Conservation (phyloP, 2,797 vertebrate species). For the Hozukius guyotensis region DNA sequence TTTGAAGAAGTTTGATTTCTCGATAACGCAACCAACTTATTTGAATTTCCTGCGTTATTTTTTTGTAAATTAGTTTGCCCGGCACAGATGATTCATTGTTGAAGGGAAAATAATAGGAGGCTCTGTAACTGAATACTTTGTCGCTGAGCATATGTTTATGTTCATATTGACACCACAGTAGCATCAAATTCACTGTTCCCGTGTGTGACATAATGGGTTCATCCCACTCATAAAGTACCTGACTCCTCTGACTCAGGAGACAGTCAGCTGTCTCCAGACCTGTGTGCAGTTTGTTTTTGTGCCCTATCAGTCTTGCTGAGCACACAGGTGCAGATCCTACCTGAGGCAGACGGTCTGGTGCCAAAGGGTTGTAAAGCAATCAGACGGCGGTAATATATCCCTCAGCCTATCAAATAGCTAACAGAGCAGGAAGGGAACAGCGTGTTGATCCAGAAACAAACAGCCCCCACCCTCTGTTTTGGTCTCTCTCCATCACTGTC, state of each 20-base stretch:
- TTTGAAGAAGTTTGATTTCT: slow-evolving; percentile 43
- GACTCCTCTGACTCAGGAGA: slow-evolving; percentile 45
- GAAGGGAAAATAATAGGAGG: not conserved
- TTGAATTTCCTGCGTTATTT: not conserved
- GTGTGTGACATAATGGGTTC: not conserved
- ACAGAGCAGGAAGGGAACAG: slow-evolving; percentile 49
- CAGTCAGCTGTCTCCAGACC: slow-evolving; percentile 37
- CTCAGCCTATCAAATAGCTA: slow-evolving; percentile 67
- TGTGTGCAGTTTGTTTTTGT: slow-evolving; percentile 32
- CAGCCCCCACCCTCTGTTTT: slow-evolving; percentile 36
- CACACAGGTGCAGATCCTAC: slow-evolving; percentile 65
- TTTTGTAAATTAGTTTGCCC: not conserved
- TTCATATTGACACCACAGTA: not conserved
- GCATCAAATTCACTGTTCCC: not conserved
- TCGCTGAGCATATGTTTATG: not conserved
- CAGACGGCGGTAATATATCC: slow-evolving; percentile 64
- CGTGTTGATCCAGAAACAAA: slow-evolving; percentile 57
- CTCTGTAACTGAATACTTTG: slow-evolving; percentile 2
- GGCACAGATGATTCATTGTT: not conserved
- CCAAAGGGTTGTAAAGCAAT: slow-evolving; percentile 81
- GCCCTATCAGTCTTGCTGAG: slow-evolving; percentile 52
- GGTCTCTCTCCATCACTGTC: slow-evolving; percentile 55
- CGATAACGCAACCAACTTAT: slow-evolving; percentile 1
- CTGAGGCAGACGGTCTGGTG: slow-evolving; percentile 83
- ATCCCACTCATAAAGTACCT: slow-evolving; percentile 36